Evolutionary conservation across 2,888 invertebrate species (phyloP), one percentile per base, ranked within the genome.

Genomic region (Hemithea aestivaria): DNA sequence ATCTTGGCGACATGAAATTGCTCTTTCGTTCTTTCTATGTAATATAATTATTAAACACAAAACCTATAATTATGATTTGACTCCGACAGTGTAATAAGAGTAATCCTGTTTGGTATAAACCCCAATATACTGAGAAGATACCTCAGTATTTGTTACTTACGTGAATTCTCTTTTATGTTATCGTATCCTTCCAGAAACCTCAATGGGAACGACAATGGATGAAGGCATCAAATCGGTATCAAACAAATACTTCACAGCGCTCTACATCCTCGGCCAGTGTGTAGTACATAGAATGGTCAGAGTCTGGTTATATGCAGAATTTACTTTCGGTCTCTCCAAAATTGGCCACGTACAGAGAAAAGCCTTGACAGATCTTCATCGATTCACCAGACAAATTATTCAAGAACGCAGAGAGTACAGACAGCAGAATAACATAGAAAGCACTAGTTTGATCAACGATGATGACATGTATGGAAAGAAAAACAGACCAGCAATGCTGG

Each of bases 401-500:
- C 54, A 71, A 1, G 73, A 87, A 2, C 55, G 73, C 28, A 61
- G 55, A 26, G 34, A 48, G n/a, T 47, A 41, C 30, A 40, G 57
- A 8, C 39, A 56, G 11, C 39, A 43, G n/a, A 49, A 55, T 23
- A 28, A 38, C 24, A 45, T 38, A 7, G 28, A 35, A 5, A 27
- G 30, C 5, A 4, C 16, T 16, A 16, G 16, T 4, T 32, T 9
- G 27, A 52, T 27, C 25, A 33, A 24, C 0, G 43, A 51, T 12
- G 49, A 51, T 40, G 58, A 59, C 4, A 45, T 58, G 1, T 72
- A 69, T 35, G 66, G 56, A 2, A 88, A 80, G 3, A 77, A 71
- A 29, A 87, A 84, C 37, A 88, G 84, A 38, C 73, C 89, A 63
- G 90, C 90, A 0, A 90, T 92, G 70, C 65, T 93, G 39, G 92